Conservation (phyloP, 2,797 vertebrate genomes). For the Rousettus madagascariensis region DNA sequence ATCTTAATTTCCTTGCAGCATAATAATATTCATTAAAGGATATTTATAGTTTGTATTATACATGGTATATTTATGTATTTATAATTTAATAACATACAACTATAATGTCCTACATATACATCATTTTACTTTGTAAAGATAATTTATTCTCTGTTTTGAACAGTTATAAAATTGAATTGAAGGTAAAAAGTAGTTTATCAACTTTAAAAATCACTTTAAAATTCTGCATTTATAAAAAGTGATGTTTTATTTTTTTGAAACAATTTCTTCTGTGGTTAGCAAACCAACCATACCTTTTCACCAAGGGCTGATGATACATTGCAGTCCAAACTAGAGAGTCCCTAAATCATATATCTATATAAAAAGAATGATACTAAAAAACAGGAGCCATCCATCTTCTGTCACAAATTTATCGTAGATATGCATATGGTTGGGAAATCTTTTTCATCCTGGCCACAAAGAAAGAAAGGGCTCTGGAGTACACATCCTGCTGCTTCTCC, state of each 20-base stretch:
- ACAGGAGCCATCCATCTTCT: not conserved
- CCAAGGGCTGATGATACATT: not conserved
- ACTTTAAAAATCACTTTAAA: slow-evolving; percentile 3
- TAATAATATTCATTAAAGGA: not conserved
- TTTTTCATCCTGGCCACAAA: not conserved
- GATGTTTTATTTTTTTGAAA: not conserved
- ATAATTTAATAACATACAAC: not conserved
- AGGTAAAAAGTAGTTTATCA: not conserved
- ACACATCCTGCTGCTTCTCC: not conserved
- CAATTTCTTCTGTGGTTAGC: not conserved
- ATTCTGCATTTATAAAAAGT: not conserved
- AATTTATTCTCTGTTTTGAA: not conserved
- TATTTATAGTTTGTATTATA: not conserved
- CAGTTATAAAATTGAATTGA: not conserved
- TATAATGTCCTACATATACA: not conserved
- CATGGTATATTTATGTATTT: not conserved
- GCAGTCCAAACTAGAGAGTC: not conserved
- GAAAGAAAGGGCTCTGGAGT: not conserved
- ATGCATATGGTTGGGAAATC: not conserved
- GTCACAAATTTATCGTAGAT: not conserved
- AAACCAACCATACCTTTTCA: not conserved
- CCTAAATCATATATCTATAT: not conserved
- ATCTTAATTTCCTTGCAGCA: not conserved
- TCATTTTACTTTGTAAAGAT: not conserved
- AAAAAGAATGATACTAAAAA: not conserved